Conservation (phyloP, 92 coral and sea anemone genomes). For the Pocillopora meandrina region DNA sequence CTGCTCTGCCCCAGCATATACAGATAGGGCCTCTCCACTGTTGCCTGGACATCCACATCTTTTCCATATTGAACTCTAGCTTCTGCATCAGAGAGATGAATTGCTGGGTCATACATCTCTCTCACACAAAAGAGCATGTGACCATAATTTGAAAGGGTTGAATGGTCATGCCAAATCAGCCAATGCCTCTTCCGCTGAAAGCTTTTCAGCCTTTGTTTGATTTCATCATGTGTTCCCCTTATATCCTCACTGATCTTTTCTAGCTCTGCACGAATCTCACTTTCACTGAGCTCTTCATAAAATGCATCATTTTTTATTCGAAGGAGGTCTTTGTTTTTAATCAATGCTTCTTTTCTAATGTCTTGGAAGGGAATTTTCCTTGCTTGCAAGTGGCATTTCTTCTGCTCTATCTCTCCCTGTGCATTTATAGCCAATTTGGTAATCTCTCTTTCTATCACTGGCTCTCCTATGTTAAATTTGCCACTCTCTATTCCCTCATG, state of each 20-base stretch:
- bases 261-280: conserved; percentile 33
- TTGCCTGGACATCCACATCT: conserved; percentile 53
- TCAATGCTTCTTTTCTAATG: conserved; percentile 48
- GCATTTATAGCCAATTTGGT: conserved; percentile 33
- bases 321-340: conserved; percentile 12
- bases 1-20: conserved; percentile 56
- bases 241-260: conserved; percentile 20
- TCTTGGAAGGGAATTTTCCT: conserved; percentile 58
- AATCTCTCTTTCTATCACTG: conserved; percentile 26
- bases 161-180: conserved; percentile 59
- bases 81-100: conserved; percentile 42
- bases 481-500: conserved; percentile 14
- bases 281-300: conserved; percentile 34
- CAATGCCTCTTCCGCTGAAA: conserved; percentile 51
- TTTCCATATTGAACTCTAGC: conserved; percentile 4
- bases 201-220: conserved; percentile 13
- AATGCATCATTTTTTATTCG: conserved; percentile 16
- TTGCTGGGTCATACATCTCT: conserved; percentile 42
- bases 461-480: conserved; percentile 19
- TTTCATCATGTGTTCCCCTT: conserved; percentile 6
- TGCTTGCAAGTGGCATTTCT: conserved; percentile 31
- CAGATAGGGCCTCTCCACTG: conserved; percentile 59
- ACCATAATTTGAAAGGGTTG: conserved; percentile 45
- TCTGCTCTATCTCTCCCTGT: conserved; percentile 31
- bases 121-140: conserved; percentile 34